Evolutionary conservation across 2,888 invertebrate genomes (phyloP).

Genomic region (Pristionchus japonicus): DNA sequence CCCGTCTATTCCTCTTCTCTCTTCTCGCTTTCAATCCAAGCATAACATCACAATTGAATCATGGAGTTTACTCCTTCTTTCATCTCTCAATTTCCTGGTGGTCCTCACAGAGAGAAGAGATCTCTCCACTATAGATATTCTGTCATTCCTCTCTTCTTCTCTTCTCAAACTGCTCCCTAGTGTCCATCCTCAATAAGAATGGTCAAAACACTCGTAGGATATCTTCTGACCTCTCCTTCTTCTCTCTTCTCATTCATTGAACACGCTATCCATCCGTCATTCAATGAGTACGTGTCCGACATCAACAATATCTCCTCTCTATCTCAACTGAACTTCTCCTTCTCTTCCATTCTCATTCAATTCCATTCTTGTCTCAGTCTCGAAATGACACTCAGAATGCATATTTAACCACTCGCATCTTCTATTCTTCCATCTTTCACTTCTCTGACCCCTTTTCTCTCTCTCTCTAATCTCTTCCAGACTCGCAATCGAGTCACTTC

Average conservation of each 20-base stretch:
- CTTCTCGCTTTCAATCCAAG: background rate
- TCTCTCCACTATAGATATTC: background rate
- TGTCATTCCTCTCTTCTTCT: background rate
- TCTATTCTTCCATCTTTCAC: background rate
- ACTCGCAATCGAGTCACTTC: background rate
- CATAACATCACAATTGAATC: background rate
- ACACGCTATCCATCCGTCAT: background rate
- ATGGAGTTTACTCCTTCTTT: background rate
- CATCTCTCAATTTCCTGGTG: background rate
- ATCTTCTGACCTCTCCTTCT: background rate
- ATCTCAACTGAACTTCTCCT: background rate
- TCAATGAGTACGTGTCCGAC: background rate
- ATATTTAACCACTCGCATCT: background rate
- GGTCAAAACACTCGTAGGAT: background rate
- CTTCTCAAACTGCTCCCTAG: background rate
- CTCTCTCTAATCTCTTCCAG: conserved; percentile 4
- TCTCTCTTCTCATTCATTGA: no score
- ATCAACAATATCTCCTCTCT: background rate
- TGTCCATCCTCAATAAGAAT: background rate
- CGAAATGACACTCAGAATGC: background rate
- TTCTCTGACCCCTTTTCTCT: background rate
- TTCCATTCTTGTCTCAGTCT: background rate
- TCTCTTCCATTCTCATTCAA: background rate
- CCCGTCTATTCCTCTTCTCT: no score
- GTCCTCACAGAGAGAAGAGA: background rate